phyloP scores from a whole-genome alignment of 1,140 invertebrate genomes.

The Caenorhabditis remanei region DNA sequence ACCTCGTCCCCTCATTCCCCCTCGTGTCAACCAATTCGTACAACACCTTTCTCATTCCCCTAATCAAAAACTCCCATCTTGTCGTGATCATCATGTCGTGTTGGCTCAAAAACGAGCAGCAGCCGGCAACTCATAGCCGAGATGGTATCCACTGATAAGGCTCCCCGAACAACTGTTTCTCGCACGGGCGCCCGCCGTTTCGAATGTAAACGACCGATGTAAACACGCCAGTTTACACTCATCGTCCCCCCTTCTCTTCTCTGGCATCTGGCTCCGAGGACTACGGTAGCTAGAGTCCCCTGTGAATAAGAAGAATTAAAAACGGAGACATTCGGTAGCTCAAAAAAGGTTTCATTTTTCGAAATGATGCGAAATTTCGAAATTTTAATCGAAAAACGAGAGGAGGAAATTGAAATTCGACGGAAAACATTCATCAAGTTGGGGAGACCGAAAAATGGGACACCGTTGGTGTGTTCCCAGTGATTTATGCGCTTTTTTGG shows the following conservation, averaged over 20 bases:
- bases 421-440: conserved; percentile 11
- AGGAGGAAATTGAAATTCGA: neutral
- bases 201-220: conserved; percentile 25
- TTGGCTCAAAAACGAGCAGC: neutral
- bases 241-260: neutral
- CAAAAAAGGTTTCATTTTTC: no score
- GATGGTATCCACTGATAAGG: conserved; percentile 24
- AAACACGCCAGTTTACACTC: conserved; percentile 8
- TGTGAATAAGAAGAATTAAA: no score
- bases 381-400: neutral
- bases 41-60: neutral
- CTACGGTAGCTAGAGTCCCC: conserved; percentile 12
- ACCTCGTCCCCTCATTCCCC: neutral
- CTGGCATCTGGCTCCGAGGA: neutral
- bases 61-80: conserved; percentile 7
- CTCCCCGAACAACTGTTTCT: conserved; percentile 7
- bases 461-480: neutral
- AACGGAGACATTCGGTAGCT: no score
- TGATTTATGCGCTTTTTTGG: no score
- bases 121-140: neutral
- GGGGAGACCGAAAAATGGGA: neutral
- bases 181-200: neutral
- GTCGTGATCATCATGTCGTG: neutral
- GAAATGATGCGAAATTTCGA: neutral
- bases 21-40: conserved; percentile 5